These are phyloP conservation scores for Myotis daubentonii DNA, from an alignment of 2,797 vertebrate species.

Conservation along the genomic window DNA sequence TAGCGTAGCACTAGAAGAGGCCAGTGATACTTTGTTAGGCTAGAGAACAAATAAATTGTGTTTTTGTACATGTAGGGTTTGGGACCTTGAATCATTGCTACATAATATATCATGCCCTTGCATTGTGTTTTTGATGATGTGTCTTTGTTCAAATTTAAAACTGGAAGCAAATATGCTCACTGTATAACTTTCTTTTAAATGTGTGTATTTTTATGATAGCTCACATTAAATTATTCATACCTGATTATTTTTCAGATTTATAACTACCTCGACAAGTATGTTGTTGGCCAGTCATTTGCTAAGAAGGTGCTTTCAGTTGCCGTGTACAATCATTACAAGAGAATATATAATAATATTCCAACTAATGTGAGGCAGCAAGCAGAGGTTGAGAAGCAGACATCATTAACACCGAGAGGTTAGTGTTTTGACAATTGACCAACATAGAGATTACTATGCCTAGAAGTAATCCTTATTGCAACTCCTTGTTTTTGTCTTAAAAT, in stretches of 20 bases:
- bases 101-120: neutral
- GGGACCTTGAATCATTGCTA: constrained; percentile 35
- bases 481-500: constrained; percentile 48
- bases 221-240: constrained; percentile 2
- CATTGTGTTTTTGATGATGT: constrained; percentile 46
- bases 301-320: constrained; percentile 99
- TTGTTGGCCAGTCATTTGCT: constrained; percentile 97
- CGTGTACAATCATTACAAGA: constrained; percentile 99
- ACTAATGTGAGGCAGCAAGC: constrained; percentile 93
- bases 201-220: neutral
- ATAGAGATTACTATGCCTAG: constrained; percentile 16
- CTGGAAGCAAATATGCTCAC: constrained; percentile 20
- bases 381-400: constrained; percentile 95
- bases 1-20: neutral
- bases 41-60: constrained; percentile 32
- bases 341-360: constrained; percentile 99
- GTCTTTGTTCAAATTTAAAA: constrained; percentile 60
- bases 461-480: constrained; percentile 48
- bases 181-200: constrained; percentile 18
- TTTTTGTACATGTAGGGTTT: constrained; percentile 28
- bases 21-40: constrained; percentile 9
- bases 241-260: constrained; percentile 91
- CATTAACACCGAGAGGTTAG: constrained; percentile 96
- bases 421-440: constrained; percentile 73
- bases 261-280: constrained; percentile 98